A percentile compares a stretch with the other conserved stretches of the same genome.
Conservation (phyloP, 2,797 vertebrate genomes). For the Myiotriccus ornatus region DNA sequence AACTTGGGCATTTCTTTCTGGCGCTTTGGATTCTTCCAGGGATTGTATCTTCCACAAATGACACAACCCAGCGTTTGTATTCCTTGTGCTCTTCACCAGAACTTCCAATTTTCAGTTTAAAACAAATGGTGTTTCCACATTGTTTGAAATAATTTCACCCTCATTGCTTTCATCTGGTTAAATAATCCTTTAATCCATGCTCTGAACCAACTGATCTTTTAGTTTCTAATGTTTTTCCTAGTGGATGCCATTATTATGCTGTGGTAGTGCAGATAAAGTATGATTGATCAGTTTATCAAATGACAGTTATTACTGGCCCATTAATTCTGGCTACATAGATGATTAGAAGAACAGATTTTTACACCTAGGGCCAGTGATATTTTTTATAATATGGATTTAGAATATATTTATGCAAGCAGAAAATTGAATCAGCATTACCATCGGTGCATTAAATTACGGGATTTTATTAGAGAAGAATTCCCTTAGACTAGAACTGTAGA, state of each 20-base stretch:
- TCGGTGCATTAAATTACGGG: constrained; percentile 59
- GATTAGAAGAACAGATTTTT: constrained; percentile 54
- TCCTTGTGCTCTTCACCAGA: constrained; percentile 6
- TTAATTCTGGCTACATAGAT: constrained; percentile 69
- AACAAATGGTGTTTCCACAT: constrained; percentile 18
- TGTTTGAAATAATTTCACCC: constrained; percentile 57
- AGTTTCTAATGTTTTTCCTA: constrained; percentile 15
- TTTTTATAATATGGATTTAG: constrained; percentile 60
- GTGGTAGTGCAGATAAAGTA: neutral
- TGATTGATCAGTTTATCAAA: constrained; percentile 47
- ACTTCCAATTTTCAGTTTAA: neutral
- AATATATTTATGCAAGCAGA: constrained; percentile 68
- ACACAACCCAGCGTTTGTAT: neutral
- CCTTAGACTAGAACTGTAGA: neutral
- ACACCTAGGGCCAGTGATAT: constrained; percentile 26
- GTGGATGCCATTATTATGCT: neutral
- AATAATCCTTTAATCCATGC: constrained; percentile 69
- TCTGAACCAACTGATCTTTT: constrained; percentile 14
- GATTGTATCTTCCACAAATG: constrained; percentile 34
- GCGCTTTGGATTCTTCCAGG: constrained; percentile 32
- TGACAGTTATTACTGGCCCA: constrained; percentile 50
- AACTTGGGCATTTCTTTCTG: constrained; percentile 27
- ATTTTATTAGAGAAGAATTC: constrained; percentile 53
- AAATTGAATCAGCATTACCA: constrained; percentile 71
- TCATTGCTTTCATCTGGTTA: constrained; percentile 54